Evolutionary conservation across 2,888 invertebrate species (phyloP), one percentile per base, ranked within the genome.

Genomic region (Synergus laeviventris): DNA sequence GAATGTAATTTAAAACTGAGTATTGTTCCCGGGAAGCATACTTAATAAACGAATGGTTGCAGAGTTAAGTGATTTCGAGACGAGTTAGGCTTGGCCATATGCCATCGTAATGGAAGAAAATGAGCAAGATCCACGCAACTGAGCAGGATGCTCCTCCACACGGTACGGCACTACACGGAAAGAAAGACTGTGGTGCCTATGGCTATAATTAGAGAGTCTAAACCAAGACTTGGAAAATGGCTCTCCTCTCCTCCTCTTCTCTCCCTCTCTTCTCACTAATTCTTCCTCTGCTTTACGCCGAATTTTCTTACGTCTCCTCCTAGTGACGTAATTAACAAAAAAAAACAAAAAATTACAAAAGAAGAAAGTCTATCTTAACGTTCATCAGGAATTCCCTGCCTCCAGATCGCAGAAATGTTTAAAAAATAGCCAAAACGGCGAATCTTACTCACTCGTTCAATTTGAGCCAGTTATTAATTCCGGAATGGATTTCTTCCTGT

Each of bases 141-240:
- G 84, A 87, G 84, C 84, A 84, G 85, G 86, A 89, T 86, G 84
- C 84, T 86, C 82, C 83, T 87, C 84, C 84, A 84, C 84, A 85
- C 84, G 83, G 85, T 85, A 86, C 86, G 87, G 87, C 88, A 87
- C 85, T 86, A 84, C 82, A 86, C 81, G 81, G 83, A 86, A 87
- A 90, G 79, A 78, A 70, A 80, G 88, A 86, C 85, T 87, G 87
- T 88, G 87, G 85, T 88, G 86, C 86, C 87, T 86, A 84, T 80
- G 81, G 85, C 86, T 91, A 91, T 88, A 90, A 88, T 89, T 91
- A 91, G 90, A 88, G 81, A 84, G 86, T 89, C 91, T 90, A 90
- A 91, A 90, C 90, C 88, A 89, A 89, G 90, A 89, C 89, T 89
- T 88, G 88, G 89, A 90, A 90, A 91, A 89, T 89, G 88, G 87